A percentile compares a stretch with the other conserved stretches of the same genome.
phyloP scores from a whole-genome alignment of 1,140 invertebrate species.

The Drosophila athabasca region DNA sequence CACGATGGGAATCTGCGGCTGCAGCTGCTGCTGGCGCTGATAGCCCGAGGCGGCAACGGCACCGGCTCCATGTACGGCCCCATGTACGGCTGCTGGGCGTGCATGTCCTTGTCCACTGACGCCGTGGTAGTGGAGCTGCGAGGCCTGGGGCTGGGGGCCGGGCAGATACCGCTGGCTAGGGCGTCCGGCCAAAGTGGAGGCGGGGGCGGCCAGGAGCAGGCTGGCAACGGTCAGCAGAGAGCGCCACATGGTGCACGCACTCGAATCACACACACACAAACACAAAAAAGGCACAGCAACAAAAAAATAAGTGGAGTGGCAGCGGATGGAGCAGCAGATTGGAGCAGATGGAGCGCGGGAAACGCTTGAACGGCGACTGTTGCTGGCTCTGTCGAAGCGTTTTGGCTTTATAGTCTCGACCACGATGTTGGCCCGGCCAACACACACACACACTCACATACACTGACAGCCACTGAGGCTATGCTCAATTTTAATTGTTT shows the following conservation, averaged over 20 bases:
- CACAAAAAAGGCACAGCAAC: conserved; percentile 16
- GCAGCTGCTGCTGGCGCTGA: conserved; percentile 39
- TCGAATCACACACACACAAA: conserved; percentile 16
- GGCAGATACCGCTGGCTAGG: conserved; percentile 69
- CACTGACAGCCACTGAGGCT: conserved; percentile 6
- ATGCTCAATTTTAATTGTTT: conserved; percentile 71
- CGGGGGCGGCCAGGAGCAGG: conserved; percentile 28
- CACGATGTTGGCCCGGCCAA: conserved; percentile 12
- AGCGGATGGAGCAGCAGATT: neutral
- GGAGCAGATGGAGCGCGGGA: conserved; percentile 1
- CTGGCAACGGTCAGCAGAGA: conserved; percentile 25
- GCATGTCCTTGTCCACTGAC: conserved; percentile 56
- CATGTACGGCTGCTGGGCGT: conserved; percentile 18
- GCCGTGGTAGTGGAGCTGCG: conserved; percentile 69
- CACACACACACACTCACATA: conserved; percentile 13
- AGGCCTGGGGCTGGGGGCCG: conserved; percentile 47
- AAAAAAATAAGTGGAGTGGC: conserved; percentile 1
- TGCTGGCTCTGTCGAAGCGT: conserved; percentile 31
- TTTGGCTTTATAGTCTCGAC: conserved; percentile 58
- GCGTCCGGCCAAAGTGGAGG: conserved; percentile 31
- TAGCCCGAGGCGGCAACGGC: conserved; percentile 10
- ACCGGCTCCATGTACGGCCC: neutral
- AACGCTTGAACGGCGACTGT: conserved; percentile 55
- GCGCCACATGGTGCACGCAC: conserved; percentile 41
- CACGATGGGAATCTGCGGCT: conserved; percentile 84